A percentile compares a stretch with the other conserved stretches of the same genome.
These are phyloP conservation scores for Aspidapion aeneum DNA, from an alignment of 2,888 invertebrate genomes.

Conservation along the genomic window DNA sequence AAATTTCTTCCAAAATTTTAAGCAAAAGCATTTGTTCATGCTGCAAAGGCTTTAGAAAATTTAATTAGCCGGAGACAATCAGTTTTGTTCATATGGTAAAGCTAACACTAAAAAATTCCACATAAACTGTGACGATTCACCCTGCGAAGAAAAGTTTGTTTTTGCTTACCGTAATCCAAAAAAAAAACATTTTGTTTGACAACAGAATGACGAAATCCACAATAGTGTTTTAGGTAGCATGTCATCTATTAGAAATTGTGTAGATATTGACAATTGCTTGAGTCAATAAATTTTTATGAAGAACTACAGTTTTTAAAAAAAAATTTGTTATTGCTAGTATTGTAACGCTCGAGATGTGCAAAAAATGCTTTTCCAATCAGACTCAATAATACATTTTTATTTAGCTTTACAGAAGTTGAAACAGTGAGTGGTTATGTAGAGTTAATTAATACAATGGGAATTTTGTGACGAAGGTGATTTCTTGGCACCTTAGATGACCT, in stretches of 20 bases:
- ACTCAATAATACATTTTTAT: no score
- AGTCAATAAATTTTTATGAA: no score
- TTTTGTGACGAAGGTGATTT: slow-evolving; percentile 49
- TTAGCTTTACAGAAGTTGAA: slow-evolving; percentile 52
- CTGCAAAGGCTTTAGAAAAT: no score
- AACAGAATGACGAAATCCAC: slow-evolving; percentile 27
- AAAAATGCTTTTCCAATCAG: no score
- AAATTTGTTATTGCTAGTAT: no score
- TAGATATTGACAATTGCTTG: not conserved
- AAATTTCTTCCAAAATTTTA: not conserved
- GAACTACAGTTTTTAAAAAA: no score
- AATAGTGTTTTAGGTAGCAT: not conserved
- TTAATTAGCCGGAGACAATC: not conserved
- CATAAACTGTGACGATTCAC: slow-evolving; percentile 17
- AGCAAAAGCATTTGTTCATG: slow-evolving; percentile 6
- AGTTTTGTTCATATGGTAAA: slow-evolving; percentile 24
- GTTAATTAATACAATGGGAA: slow-evolving; percentile 65
- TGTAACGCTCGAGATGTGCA: no score
- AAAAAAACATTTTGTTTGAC: slow-evolving; percentile 25
- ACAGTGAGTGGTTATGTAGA: slow-evolving; percentile 58
- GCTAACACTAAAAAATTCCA: slow-evolving; percentile 13
- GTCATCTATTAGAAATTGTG: not conserved
- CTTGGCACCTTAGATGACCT: slow-evolving; percentile 61
- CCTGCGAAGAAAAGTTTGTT: slow-evolving; percentile 25
- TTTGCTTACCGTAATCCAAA: slow-evolving; percentile 25